phyloP scores from a whole-genome alignment of 2,113 vertebrate genomes.

The Oplegnathus fasciatus region DNA sequence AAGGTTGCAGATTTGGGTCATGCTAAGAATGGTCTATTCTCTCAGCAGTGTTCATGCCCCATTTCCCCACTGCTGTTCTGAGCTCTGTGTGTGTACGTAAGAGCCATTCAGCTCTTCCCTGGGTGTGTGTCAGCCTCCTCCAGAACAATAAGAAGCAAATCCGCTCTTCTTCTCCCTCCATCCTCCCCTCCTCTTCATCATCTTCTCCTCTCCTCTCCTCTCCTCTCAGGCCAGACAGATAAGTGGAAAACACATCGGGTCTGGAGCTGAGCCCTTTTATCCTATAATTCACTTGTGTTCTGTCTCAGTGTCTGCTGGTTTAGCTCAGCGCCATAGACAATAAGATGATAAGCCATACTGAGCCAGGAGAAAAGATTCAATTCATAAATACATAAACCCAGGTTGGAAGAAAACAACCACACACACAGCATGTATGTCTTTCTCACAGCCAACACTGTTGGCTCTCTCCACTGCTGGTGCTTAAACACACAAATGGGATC shows the following conservation, averaged over 20 bases:
- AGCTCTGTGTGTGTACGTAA: constrained; percentile 5
- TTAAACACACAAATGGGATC: constrained; percentile 17
- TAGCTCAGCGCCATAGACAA: constrained; percentile 54
- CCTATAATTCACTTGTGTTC: constrained; percentile 64
- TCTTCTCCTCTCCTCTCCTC: constrained; percentile 23
- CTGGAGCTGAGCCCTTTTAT: constrained; percentile 59
- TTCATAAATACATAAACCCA: constrained; percentile 45
- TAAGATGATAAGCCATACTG: constrained; percentile 50
- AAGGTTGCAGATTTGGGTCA: constrained; percentile 70
- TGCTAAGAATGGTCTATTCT: constrained; percentile 60
- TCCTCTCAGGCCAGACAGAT: constrained; percentile 45
- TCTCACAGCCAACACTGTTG: constrained; percentile 5
- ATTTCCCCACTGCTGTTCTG: constrained; percentile 65
- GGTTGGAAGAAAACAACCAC: constrained; percentile 19
- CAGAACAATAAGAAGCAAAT: constrained; percentile 64
- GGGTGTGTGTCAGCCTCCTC: constrained; percentile 34
- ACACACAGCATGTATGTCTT: background rate
- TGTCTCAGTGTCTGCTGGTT: constrained; percentile 52
- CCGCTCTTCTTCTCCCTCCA: constrained; percentile 26
- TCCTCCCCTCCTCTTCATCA: constrained; percentile 24
- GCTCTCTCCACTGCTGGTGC: background rate
- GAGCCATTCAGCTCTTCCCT: constrained; percentile 46
- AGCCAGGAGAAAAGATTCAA: constrained; percentile 39
- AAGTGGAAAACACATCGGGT: constrained; percentile 54
- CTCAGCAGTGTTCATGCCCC: constrained; percentile 56